These are phyloP conservation scores for Xestia rhomboidea DNA, from an alignment of 2,888 invertebrate genomes.

Conservation along the genomic window DNA sequence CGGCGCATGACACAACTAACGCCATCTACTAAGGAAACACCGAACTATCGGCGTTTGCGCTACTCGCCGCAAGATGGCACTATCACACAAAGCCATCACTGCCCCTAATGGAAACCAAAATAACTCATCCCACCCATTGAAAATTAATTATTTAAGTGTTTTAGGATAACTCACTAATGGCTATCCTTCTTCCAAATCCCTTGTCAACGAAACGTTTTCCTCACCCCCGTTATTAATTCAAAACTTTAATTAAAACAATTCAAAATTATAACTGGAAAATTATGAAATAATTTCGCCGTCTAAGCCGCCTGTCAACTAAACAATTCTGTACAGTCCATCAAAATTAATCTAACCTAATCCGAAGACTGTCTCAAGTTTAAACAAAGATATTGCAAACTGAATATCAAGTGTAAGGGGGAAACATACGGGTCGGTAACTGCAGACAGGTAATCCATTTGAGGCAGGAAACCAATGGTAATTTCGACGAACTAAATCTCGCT, in stretches of 20 bases:
- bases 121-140: conserved; percentile 34
- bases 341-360: conserved; percentile 90
- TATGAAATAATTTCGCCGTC: conserved; percentile 85
- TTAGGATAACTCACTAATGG: conserved; percentile 64
- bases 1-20: conserved; percentile 75
- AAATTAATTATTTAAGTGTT: conserved; percentile 65
- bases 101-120: conserved; percentile 17
- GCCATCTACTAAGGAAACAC: conserved; percentile 75
- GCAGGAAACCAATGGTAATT: not conserved
- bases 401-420: conserved; percentile 77
- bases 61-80: conserved; percentile 77
- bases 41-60: conserved; percentile 63
- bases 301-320: conserved; percentile 87
- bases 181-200: conserved; percentile 77
- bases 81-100: conserved; percentile 14
- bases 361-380: conserved; percentile 85
- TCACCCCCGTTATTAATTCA: conserved; percentile 80
- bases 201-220: conserved; percentile 75
- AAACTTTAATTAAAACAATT: conserved; percentile 88
- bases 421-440: conserved; percentile 21
- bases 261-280: conserved; percentile 84
- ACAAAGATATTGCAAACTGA: conserved; percentile 88
- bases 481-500: not conserved
- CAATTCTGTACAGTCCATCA: conserved; percentile 89
- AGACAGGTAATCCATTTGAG: not conserved